Evolutionary conservation across 2,113 vertebrate species (phyloP), one percentile per base, ranked within the genome.

Genomic region (Vulpes ferrilata): DNA sequence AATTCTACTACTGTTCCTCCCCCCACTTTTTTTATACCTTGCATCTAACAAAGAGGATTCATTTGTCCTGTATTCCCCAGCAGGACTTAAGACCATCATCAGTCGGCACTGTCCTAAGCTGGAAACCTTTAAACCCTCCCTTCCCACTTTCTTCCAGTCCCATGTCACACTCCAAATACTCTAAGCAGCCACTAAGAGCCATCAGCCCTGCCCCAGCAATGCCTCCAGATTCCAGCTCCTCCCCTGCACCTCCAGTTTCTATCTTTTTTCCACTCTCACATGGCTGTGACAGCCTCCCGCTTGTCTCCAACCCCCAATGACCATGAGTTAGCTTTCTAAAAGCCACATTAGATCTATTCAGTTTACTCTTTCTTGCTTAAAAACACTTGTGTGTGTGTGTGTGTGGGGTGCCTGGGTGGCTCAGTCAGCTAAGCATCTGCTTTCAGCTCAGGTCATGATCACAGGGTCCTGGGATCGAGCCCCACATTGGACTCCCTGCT

Each of bases 301-400:
- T 62, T 51, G 25, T 80, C 32, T 43, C 76, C 62, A 48, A 93
- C 25, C 20, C 57, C 74, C 48, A 64, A 51, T 0, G 93, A 62
- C 64, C 15, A 0, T 3, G n/a, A 85, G 19, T 25, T 81, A 57
- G 94, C 74, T 93, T 87, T 55, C 74, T 76, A 79, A 90, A 90
- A 93, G n/a, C 35, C 19, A 3, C 20, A 67, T 27, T 81, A 25
- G 51, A 87, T 78, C 53, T 22, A 16, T 7, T 43, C 5, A 55
- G 53, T n/a, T 78, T 55, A 38, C 59, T 91, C 67, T 90, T 67
- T 88, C 35, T 74, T 86, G 38, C 30, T 92, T 93, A 80, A n/a
- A 88, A 92, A 62, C 30, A 71, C 25, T 43, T 43, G 43, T 43
- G 43, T 6, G 35, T 35, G 35, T 35, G 43, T 5, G 43, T 5